Percentiles rank a stretch among this genome's conserved stretches.
Conservation (phyloP, 2,113 vertebrate species). For the Podiceps cristatus region DNA sequence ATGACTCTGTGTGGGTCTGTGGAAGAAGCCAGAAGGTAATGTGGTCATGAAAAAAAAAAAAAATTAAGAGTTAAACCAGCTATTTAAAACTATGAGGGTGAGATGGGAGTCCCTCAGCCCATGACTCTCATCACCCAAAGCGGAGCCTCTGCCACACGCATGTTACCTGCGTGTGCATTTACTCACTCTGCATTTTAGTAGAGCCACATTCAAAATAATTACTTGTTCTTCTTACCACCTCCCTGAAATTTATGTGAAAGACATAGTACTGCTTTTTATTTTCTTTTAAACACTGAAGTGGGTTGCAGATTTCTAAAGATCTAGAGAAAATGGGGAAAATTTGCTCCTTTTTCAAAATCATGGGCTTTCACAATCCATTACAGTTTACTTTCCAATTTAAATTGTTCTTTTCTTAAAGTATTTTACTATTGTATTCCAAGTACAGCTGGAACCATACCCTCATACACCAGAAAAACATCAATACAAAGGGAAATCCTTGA, state of each 20-base stretch:
- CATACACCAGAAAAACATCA: not conserved
- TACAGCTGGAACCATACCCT: not conserved
- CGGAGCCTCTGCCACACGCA: not conserved
- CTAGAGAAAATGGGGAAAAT: not conserved
- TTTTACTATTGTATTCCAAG: not conserved
- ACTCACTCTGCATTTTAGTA: not conserved
- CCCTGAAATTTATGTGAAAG: not conserved
- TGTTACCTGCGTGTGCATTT: not conserved
- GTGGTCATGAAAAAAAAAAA: not conserved
- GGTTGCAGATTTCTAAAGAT: not conserved
- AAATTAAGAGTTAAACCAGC: not conserved
- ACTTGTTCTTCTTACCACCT: not conserved
- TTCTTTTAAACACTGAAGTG: not conserved
- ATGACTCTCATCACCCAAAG: not conserved
- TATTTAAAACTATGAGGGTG: not conserved
- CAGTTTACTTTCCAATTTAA: not conserved
- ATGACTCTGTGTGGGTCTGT: not conserved
- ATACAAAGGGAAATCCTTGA: not conserved
- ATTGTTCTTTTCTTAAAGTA: not conserved
- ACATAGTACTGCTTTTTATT: not conserved
- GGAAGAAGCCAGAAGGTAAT: not conserved
- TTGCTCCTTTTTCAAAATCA: not conserved
- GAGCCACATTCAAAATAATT: not conserved
- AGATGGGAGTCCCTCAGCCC: not conserved
- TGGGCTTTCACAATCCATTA: not conserved